Percentiles rank a stretch among this genome's conserved stretches.
Evolutionary conservation across 2,888 invertebrate genomes (phyloP).

Genomic region (Lithosia quadra): DNA sequence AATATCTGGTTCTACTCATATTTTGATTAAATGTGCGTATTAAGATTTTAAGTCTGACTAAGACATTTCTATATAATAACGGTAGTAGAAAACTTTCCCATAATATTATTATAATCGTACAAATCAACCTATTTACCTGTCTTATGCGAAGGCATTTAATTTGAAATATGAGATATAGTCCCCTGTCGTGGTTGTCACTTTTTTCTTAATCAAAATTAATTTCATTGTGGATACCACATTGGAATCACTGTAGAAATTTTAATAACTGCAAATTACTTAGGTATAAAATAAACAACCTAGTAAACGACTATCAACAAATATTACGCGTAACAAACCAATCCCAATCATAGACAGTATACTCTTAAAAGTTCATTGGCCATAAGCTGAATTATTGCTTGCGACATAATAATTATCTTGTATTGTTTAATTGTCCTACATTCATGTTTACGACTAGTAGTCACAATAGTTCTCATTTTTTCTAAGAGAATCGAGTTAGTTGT

Average conservation of each 20-base stretch:
- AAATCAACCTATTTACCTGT: too few species aligned
- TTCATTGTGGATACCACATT: not conserved
- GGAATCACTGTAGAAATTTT: not conserved
- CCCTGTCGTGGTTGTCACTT: too few species aligned
- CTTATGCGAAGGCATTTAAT: too few species aligned
- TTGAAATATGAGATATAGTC: too few species aligned
- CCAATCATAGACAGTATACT: not conserved
- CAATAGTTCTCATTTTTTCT: not conserved
- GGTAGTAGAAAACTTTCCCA: too few species aligned
- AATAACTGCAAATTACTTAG: too few species aligned
- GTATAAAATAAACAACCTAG: not conserved
- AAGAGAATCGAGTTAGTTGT: not conserved
- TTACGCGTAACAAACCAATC: not conserved
- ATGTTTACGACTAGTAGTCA: not conserved
- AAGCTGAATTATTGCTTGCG: not conserved
- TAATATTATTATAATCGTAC: too few species aligned
- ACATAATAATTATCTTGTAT: not conserved
- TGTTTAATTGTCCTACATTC: not conserved
- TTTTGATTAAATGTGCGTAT: too few species aligned
- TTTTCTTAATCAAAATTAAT: too few species aligned
- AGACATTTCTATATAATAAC: too few species aligned
- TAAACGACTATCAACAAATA: not conserved
- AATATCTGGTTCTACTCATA: too few species aligned
- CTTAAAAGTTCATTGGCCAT: not conserved
- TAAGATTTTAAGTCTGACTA: too few species aligned